These are phyloP conservation scores for Aphelenchoides besseyi DNA, from an alignment of 1,140 invertebrate species.

Conservation along the genomic window DNA sequence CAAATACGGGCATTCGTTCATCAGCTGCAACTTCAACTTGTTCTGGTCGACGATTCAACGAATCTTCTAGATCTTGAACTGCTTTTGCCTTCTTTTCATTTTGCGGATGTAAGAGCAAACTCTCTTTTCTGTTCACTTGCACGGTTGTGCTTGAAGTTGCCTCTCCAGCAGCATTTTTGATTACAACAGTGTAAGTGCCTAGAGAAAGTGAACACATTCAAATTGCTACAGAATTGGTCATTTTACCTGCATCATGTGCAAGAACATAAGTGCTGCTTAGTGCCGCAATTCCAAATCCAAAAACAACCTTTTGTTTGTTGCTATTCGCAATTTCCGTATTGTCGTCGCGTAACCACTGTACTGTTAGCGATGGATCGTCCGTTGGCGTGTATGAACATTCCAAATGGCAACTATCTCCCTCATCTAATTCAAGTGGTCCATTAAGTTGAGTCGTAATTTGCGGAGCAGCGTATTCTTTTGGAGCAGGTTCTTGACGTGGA, in stretches of 20 bases:
- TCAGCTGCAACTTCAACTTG: conserved; percentile 45
- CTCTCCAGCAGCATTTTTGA: conserved; percentile 50
- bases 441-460: conserved; percentile 83
- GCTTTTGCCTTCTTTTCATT: conserved; percentile 54
- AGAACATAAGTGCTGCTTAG: conserved; percentile 66
- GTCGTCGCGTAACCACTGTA: conserved; percentile 50
- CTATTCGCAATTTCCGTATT: background rate
- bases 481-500: conserved; percentile 33
- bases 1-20: conserved; percentile 60
- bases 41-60: conserved; percentile 46
- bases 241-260: conserved; percentile 65
- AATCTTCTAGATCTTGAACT: conserved; percentile 55
- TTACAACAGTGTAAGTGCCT: conserved; percentile 48
- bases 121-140: conserved; percentile 43
- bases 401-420: conserved; percentile 81
- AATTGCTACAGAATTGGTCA: conserved; percentile 64
- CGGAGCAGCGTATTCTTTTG: conserved; percentile 69
- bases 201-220: conserved; percentile 65
- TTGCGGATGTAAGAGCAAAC: conserved; percentile 54
- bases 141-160: conserved; percentile 46
- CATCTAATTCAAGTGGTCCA: conserved; percentile 76
- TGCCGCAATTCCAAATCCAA: conserved; percentile 66
- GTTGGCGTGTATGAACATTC: conserved; percentile 78
- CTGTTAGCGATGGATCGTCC: conserved; percentile 74
- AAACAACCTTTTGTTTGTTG: conserved; percentile 64